A percentile compares a stretch with the other conserved stretches of the same genome.
These are phyloP conservation scores for Trichopria drosophilae DNA, from an alignment of 2,888 invertebrate species.

Conservation along the genomic window DNA sequence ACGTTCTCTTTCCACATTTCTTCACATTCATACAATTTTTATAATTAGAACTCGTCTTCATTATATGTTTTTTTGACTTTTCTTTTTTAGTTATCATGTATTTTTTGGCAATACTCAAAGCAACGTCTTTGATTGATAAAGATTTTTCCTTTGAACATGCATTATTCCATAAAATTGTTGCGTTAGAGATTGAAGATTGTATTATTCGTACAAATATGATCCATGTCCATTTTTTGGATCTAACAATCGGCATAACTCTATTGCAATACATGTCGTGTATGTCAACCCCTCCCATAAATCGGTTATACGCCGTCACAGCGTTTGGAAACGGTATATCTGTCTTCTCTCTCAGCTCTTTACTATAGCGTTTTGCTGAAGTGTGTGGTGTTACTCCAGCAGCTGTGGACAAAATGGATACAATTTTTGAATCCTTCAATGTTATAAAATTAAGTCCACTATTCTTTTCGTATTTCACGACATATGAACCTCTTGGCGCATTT, in stretches of 20 bases:
- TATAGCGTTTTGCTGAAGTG: too few species aligned
- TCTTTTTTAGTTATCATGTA: constrained; percentile 24
- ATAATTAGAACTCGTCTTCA: too few species aligned
- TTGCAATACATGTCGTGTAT: constrained; percentile 5
- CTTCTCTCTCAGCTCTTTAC: constrained; percentile 1
- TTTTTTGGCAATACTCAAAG: not conserved
- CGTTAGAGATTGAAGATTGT: constrained; percentile 9
- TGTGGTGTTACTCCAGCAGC: constrained; percentile 10
- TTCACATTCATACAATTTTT: too few species aligned
- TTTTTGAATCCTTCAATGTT: constrained; percentile 6
- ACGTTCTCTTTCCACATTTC: too few species aligned
- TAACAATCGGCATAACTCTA: constrained; percentile 3
- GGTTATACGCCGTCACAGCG: constrained; percentile 2
- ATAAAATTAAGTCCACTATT: constrained; percentile 7
- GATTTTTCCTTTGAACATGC: not conserved
- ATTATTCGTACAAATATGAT: constrained; percentile 4
- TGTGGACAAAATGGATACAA: constrained; percentile 3
- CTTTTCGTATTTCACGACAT: too few species aligned
- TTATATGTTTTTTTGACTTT: too few species aligned
- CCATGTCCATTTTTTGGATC: constrained; percentile 12
- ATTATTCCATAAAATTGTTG: constrained; percentile 4
- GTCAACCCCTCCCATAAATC: constrained; percentile 2
- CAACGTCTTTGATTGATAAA: not conserved
- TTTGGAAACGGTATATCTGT: not conserved
- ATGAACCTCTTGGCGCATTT: too few species aligned